Conservation (phyloP, 2,888 invertebrate genomes). For the Quadriops clusia region DNA sequence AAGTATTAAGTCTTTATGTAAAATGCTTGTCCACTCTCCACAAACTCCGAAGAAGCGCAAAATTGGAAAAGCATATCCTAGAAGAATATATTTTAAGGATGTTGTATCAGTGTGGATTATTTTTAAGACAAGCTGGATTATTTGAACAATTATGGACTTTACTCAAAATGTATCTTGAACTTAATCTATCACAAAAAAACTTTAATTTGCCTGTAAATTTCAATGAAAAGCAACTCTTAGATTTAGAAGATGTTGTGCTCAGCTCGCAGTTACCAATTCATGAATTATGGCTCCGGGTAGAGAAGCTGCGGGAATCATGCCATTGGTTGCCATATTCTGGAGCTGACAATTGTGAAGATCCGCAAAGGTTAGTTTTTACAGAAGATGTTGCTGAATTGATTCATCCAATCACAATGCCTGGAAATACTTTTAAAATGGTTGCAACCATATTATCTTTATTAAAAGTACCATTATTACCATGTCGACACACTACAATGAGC, state of each 20-base stretch:
- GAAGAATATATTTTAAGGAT: slow-evolving; percentile 36
- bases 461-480: slow-evolving; percentile 48
- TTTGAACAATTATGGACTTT: slow-evolving; percentile 66
- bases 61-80: slow-evolving; percentile 27
- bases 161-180: slow-evolving; percentile 52
- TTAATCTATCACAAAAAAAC: slow-evolving; percentile 44
- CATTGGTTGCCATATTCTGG: slow-evolving; percentile 53
- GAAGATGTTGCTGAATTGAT: slow-evolving; percentile 56
- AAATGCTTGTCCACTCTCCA: slow-evolving; percentile 38
- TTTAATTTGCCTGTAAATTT: slow-evolving; percentile 26
- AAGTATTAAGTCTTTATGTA: slow-evolving; percentile 45
- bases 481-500: slow-evolving; percentile 36
- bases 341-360: slow-evolving; percentile 41
- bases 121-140: slow-evolving; percentile 58
- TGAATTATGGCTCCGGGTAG: slow-evolving; percentile 64
- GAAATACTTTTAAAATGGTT: slow-evolving; percentile 48
- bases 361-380: slow-evolving; percentile 52
- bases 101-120: slow-evolving; percentile 44
- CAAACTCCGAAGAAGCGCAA: slow-evolving; percentile 30
- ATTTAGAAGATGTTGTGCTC: slow-evolving; percentile 50
- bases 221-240: slow-evolving; percentile 41
- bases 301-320: slow-evolving; percentile 57
- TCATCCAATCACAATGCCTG: slow-evolving; percentile 49
- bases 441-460: slow-evolving; percentile 44
- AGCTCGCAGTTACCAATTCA: slow-evolving; percentile 53